These are phyloP conservation scores for Rhinogobius similis DNA, from an alignment of 2,113 vertebrate genomes.

Conservation along the genomic window DNA sequence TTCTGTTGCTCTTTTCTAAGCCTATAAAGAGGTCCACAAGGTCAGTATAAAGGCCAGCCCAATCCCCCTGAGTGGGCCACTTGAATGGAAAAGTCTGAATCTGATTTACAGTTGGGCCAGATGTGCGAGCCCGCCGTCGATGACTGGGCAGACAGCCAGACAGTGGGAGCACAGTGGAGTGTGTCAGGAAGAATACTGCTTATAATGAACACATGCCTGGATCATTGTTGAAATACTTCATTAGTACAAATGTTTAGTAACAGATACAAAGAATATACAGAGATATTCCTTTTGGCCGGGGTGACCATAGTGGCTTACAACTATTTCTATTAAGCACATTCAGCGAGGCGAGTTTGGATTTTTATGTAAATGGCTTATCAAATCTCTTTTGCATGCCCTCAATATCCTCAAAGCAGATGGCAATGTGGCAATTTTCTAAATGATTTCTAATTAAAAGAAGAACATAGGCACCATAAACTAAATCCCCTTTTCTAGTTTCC, in stretches of 20 bases:
- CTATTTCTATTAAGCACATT: constrained; percentile 19
- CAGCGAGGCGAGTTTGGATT: constrained; percentile 39
- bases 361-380: constrained; percentile 39
- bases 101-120: constrained; percentile 72
- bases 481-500: constrained; percentile 28
- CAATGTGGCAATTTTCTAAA: constrained; percentile 63
- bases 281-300: constrained; percentile 7
- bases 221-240: constrained; percentile 1
- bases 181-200: constrained; percentile 50
- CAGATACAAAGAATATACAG: neutral
- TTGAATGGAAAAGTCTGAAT: constrained; percentile 74
- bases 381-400: constrained; percentile 58
- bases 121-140: constrained; percentile 65
- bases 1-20: constrained; percentile 63
- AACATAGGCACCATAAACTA: constrained; percentile 49
- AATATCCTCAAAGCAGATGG: constrained; percentile 68
- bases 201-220: constrained; percentile 37
- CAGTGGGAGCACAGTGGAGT: constrained; percentile 34
- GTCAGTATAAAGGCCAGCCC: constrained; percentile 69
- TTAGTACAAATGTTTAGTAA: neutral
- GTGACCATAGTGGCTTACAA: constrained; percentile 13
- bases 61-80: constrained; percentile 65
- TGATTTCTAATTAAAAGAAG: constrained; percentile 60
- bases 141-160: constrained; percentile 58
- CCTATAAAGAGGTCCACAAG: constrained; percentile 71